phyloP scores from a whole-genome alignment of 2,113 vertebrate genomes.

The Rhegmatorhina hoffmannsi region DNA sequence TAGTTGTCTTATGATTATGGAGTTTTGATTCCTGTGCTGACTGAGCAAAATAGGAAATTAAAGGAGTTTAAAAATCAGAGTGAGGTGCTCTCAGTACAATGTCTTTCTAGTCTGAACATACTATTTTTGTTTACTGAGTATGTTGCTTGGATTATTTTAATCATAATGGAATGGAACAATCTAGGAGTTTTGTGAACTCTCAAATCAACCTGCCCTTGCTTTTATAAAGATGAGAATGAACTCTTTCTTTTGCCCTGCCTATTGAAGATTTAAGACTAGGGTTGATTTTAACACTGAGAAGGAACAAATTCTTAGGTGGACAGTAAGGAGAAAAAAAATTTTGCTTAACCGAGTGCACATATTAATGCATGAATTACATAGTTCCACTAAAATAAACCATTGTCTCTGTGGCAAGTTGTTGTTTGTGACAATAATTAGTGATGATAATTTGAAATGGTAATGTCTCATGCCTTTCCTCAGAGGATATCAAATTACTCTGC shows the following conservation, averaged over 20 bases:
- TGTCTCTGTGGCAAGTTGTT: background rate
- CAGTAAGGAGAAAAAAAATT: background rate
- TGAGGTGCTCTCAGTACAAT: background rate
- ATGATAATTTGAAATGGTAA: background rate
- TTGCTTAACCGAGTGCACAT: background rate
- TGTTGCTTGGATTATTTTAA: background rate
- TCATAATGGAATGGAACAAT: background rate
- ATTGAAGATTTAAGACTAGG: background rate
- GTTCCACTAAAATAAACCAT: fast-evolving
- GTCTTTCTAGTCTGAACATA: background rate
- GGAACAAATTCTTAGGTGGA: background rate
- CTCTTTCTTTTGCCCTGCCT: background rate
- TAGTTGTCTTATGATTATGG: background rate
- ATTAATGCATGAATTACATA: background rate
- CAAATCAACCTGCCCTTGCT: background rate
- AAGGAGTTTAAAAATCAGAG: background rate
- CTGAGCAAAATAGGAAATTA: background rate
- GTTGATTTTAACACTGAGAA: background rate
- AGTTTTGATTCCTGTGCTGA: background rate
- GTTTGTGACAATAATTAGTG: background rate
- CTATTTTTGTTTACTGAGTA: background rate
- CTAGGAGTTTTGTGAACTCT: background rate
- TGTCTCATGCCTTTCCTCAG: background rate
- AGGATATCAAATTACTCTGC: background rate
- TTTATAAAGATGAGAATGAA: background rate